Evolutionary conservation across 2,888 invertebrate species (phyloP).

Genomic region (Scotopteryx bipunctaria): DNA sequence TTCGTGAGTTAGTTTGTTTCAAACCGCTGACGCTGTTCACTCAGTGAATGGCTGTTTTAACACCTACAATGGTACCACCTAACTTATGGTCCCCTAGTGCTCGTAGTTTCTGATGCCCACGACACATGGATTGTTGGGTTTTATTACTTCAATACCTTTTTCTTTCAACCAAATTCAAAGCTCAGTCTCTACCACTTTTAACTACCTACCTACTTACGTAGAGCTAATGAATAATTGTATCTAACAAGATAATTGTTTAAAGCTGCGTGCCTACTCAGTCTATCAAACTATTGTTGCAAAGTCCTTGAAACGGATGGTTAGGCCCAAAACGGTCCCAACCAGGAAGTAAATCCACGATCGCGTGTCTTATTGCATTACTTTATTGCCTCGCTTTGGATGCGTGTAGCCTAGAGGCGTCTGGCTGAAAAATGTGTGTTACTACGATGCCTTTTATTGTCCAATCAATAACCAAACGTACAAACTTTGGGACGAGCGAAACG

Average conservation of each 20-base stretch:
- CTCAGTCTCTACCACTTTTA: too few species aligned
- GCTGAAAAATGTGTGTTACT: slow-evolving; percentile 58
- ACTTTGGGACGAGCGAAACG: slow-evolving; percentile 24
- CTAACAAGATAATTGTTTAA: slow-evolving; percentile 21
- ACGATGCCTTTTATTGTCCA: slow-evolving; percentile 60
- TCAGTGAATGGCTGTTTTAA: too few species aligned
- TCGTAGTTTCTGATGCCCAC: too few species aligned
- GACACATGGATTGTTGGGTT: too few species aligned
- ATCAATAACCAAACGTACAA: slow-evolving; percentile 49
- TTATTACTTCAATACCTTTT: too few species aligned
- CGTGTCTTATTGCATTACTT: slow-evolving; percentile 59
- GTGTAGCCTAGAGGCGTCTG: slow-evolving; percentile 58
- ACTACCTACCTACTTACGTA: not conserved
- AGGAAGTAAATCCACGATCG: slow-evolving; percentile 65
- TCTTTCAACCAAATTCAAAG: too few species aligned
- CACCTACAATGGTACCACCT: too few species aligned
- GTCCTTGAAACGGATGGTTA: slow-evolving; percentile 63
- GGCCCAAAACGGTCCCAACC: slow-evolving; percentile 47
- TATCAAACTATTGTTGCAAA: slow-evolving; percentile 49
- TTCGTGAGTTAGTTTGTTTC: too few species aligned
- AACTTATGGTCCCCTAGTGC: too few species aligned
- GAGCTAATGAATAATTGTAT: slow-evolving; percentile 3
- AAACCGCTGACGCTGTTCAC: too few species aligned
- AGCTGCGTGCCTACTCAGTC: slow-evolving; percentile 41
- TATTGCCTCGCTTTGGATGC: slow-evolving; percentile 50